Evolutionary conservation across 2,797 vertebrate genomes (phyloP).

Genomic region (Manis crassicaudata): DNA sequence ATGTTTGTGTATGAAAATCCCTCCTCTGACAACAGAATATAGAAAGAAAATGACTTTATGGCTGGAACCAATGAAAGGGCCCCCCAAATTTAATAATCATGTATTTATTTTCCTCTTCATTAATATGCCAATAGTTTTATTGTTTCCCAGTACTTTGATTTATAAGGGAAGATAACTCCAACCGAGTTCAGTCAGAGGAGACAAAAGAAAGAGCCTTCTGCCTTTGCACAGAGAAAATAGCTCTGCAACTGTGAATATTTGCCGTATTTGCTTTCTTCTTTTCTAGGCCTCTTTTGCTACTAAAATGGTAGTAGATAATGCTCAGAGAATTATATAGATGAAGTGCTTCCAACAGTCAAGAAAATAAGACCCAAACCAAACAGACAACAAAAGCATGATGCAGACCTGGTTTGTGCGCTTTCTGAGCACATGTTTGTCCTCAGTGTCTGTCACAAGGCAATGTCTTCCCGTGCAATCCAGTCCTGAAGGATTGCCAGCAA

Average conservation of each 20-base stretch:
- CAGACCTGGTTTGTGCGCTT: neutral
- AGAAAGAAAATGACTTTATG: neutral
- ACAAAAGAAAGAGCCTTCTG: neutral
- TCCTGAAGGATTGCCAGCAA: accelerated
- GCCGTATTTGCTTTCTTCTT: neutral
- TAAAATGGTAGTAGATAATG: neutral
- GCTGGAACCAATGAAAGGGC: neutral
- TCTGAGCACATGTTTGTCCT: neutral
- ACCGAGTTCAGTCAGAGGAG: neutral
- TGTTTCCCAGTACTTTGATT: neutral
- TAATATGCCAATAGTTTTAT: neutral
- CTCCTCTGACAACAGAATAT: neutral
- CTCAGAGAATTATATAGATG: neutral
- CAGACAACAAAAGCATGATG: neutral
- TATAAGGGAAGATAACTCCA: slow-evolving; percentile 8
- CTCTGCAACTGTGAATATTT: slow-evolving; percentile 9
- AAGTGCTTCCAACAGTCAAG: neutral
- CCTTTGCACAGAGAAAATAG: neutral
- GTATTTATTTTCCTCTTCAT: slow-evolving; percentile 27
- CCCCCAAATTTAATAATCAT: neutral
- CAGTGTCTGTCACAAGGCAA: neutral
- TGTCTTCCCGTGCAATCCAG: neutral
- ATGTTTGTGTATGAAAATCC: slow-evolving; percentile 13
- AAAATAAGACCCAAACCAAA: slow-evolving; percentile 20
- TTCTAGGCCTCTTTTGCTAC: slow-evolving; percentile 3